Conservation (phyloP, 2,888 invertebrate species). For the Agrilus mali region DNA sequence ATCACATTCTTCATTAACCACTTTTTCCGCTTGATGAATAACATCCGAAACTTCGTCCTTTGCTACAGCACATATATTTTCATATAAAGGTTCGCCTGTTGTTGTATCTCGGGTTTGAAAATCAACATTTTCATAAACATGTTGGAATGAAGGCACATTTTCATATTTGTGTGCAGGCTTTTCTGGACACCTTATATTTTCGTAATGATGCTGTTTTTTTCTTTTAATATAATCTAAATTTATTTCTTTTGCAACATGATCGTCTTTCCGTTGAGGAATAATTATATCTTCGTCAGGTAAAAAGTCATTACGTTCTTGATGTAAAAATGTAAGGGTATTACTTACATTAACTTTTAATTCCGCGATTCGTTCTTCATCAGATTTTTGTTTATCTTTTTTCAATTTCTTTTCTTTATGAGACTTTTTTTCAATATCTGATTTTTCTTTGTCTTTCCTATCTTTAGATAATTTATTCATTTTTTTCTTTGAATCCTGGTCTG, state of each 20-base stretch:
- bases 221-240: constrained; percentile 23
- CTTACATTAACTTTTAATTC: constrained; percentile 28
- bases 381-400: not conserved
- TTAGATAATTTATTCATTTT: too few relatives aligned
- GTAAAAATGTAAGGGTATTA: constrained; percentile 32
- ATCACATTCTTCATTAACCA: constrained; percentile 22
- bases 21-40: constrained; percentile 27
- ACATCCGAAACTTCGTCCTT: constrained; percentile 26
- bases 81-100: too few relatives aligned
- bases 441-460: too few relatives aligned
- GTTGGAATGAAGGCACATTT: not conserved
- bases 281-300: constrained; percentile 31
- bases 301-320: constrained; percentile 34
- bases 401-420: not conserved
- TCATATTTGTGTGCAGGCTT: constrained; percentile 3
- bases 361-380: constrained; percentile 21
- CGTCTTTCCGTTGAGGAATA: constrained; percentile 31
- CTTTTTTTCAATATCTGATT: too few relatives aligned
- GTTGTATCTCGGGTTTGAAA: too few relatives aligned
- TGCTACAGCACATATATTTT: constrained; percentile 10
- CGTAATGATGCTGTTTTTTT: constrained; percentile 12
- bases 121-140: too few relatives aligned
- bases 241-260: constrained; percentile 28
- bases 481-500: too few relatives aligned
- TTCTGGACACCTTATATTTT: not conserved